Base-by-base conservation (phyloP, 1,140 invertebrate species). In the Ectropis grisescens region DNA sequence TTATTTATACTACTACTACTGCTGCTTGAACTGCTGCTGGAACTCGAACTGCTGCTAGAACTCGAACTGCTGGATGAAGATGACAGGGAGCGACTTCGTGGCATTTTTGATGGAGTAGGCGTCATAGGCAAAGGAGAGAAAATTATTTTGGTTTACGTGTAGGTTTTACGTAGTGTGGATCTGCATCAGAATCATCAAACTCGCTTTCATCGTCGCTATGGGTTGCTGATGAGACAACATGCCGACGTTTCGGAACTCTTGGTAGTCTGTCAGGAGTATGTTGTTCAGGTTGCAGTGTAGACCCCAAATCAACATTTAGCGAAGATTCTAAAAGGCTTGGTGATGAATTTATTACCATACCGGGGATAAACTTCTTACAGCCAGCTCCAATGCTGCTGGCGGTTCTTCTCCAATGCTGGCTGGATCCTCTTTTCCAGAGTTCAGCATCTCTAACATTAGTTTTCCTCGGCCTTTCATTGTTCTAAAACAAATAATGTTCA, bases 81-180 rank as follows among this genome's bases (percentile, higher is more conserved):
- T 14, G 29, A 32, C 9, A 25, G 19, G 13, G 29, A 23, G 19
- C 29, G 29, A 38, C n/a, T 11, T 36, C 24, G 12, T 27, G 26
- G 13, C 13, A 28, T 19, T 27, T 25, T 28, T 26, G n/a, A n/a
- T n/a, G n/a, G n/a, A n/a, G n/a, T n/a, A n/a, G n/a, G n/a, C n/a
- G n/a, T n/a, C n/a, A n/a, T n/a, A n/a, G 14, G 33, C 24, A 36
- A 29, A 36, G 13, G 33, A 16, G 26, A 29, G 26, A 28, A 36
- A 36, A 36, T 19, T 15, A 36, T 19, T 36, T 28, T 37, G 27
- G 16, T 31, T 40, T 29, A 28, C 11, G 38, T 16, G 13, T 14
- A 33, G 24, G 28, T 13, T 40, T 31, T 40, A 25, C 16, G 26
- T 32, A 40, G 13, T 29, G 36, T 22, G 38, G 30, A 33, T 40